Base-by-base conservation (phyloP, 2,888 invertebrate species). In the Catocala fraxini region DNA sequence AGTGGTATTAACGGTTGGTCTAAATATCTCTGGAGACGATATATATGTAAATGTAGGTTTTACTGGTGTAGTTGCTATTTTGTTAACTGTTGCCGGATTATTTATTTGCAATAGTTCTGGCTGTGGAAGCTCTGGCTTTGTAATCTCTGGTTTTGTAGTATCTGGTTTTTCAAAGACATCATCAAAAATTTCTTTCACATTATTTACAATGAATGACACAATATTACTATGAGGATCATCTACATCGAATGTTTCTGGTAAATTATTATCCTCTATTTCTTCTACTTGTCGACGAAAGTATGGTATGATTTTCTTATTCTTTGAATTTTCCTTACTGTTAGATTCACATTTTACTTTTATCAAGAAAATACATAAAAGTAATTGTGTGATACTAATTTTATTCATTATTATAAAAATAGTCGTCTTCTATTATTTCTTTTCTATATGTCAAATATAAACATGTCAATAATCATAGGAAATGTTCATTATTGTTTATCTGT, bases 101-200 rank as follows among this genome's bases (percentile, higher is more conserved):
- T 25, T 25, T 3, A 25, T 25, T 25, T 25, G 25, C 25, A 25
- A 25, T 25, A 25, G 25, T 25, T 25, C 25, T 25, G 25, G 25
- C 25, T 25, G 25, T 25, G 25, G 25, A 25, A 25, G 25, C 35
- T 7, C 35, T 39, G 9, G 35, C 35, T 7, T 35, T 4, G 25
- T 6, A n/a, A 13, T 51, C 51, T 56, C 48, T 49, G 34, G 54
- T 13, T 6, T 6, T 43, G n/a, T 51, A 51, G 34, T 3, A 12
- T 60, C 59, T 55, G 43, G 45, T 46, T 13, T 56, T 13, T 85
- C 81, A 15, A 73, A 63, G 10, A 73, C 39, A 56, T 84, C 82
- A 51, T 76, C 68, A 67, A 89, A 91, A 66, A 91, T 82, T 80
- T 88, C 81, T 80, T 85, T 87, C 4, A 84, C 80, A 71, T 91